Conservation (phyloP, 2,113 vertebrate species). For the Passer domesticus region DNA sequence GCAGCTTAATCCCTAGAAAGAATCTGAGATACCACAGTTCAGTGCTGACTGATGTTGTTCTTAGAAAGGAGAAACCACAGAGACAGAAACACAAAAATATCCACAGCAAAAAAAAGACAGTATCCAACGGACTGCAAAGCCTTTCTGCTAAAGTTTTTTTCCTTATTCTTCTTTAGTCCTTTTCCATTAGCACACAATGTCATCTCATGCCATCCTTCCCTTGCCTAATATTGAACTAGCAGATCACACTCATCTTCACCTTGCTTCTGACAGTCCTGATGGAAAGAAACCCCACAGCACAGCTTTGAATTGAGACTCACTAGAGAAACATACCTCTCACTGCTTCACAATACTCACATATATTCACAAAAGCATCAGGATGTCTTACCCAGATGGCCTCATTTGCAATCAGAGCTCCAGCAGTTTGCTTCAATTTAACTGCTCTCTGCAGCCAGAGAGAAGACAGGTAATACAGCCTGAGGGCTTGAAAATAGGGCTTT, state of each 20-base stretch:
- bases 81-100: background rate
- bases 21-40: background rate
- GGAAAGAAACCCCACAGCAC: background rate
- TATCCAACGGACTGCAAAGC: background rate
- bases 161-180: background rate
- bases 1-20: slow-evolving; percentile 29
- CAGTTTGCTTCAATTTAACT: background rate
- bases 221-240: background rate
- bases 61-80: slow-evolving; percentile 34
- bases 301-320: background rate
- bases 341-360: background rate
- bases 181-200: background rate
- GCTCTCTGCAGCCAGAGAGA: background rate
- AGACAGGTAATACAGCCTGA: background rate
- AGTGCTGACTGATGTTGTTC: slow-evolving; percentile 16
- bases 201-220: background rate
- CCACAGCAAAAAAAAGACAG: background rate
- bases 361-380: background rate
- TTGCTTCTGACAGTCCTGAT: background rate
- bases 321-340: background rate
- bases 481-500: background rate
- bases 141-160: background rate
- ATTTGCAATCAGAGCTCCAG: background rate
- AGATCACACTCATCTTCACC: background rate
- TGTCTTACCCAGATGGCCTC: background rate